phyloP scores from a whole-genome alignment of 23 tunicate species.

The Phallusia fumigata region DNA sequence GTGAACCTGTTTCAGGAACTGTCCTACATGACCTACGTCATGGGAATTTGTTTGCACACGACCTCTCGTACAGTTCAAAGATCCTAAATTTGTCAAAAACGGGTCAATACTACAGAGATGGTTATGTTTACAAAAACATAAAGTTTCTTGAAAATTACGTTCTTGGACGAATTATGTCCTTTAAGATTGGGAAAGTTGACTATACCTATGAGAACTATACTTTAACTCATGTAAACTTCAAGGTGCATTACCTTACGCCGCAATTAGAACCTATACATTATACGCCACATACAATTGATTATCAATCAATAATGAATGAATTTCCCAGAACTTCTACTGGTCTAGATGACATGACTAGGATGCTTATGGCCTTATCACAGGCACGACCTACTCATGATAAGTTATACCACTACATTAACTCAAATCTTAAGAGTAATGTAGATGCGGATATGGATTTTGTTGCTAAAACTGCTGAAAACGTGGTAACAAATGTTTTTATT shows the following conservation, averaged over 20 bases:
- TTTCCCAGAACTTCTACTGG: constrained; percentile 8
- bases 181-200: neutral
- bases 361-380: constrained; percentile 8
- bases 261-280: neutral
- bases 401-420: constrained; percentile 5
- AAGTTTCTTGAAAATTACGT: constrained; percentile 5
- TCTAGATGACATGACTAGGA: constrained; percentile 2
- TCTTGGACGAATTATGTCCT: constrained; percentile 8
- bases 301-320: constrained; percentile 10
- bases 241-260: constrained; percentile 13
- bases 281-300: neutral
- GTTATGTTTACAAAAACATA: neutral
- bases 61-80: neutral
- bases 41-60: constrained; percentile 6
- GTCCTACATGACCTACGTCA: neutral
- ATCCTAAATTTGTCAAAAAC: neutral
- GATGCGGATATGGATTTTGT: constrained; percentile 4
- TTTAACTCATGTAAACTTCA: neutral
- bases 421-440: neutral
- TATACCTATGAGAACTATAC: constrained; percentile 6
- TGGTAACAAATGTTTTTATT: neutral
- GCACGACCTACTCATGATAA: neutral
- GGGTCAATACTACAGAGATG: constrained; percentile 1
- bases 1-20: neutral
- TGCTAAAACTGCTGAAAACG: neutral